Percentiles rank a stretch among this genome's conserved stretches.
Conservation (phyloP, 1,140 invertebrate species). For the Andricus grossulariae region DNA sequence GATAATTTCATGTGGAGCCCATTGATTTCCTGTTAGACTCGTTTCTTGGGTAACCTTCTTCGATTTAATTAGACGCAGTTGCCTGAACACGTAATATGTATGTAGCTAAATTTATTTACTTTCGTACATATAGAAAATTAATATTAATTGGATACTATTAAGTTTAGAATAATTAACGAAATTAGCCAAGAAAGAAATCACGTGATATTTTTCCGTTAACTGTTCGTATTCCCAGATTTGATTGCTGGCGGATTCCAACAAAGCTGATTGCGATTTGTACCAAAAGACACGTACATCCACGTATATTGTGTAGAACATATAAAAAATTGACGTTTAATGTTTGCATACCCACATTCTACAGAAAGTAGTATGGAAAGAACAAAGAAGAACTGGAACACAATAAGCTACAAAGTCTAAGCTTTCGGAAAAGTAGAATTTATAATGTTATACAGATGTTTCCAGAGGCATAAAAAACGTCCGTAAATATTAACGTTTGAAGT, state of each 20-base stretch:
- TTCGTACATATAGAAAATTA: too few species aligned
- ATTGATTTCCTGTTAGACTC: constrained; percentile 25
- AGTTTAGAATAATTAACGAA: too few species aligned
- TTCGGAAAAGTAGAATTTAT: constrained; percentile 5
- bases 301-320: not conserved
- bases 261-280: not conserved
- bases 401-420: not conserved
- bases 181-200: too few species aligned
- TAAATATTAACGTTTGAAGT: constrained; percentile 27
- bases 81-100: not conserved
- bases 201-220: too few species aligned
- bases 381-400: not conserved
- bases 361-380: not conserved
- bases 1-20: constrained; percentile 19
- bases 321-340: not conserved
- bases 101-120: too few species aligned
- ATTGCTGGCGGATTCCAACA: too few species aligned
- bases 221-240: too few species aligned
- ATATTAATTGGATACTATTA: too few species aligned
- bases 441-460: not conserved
- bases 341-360: not conserved
- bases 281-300: not conserved
- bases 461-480: constrained; percentile 3
- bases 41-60: constrained; percentile 21
- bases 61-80: constrained; percentile 9